Percentiles rank a stretch among this genome's conserved stretches.
Evolutionary conservation across 2,113 vertebrate genomes (phyloP).

Genomic region (Pelusios castaneus): DNA sequence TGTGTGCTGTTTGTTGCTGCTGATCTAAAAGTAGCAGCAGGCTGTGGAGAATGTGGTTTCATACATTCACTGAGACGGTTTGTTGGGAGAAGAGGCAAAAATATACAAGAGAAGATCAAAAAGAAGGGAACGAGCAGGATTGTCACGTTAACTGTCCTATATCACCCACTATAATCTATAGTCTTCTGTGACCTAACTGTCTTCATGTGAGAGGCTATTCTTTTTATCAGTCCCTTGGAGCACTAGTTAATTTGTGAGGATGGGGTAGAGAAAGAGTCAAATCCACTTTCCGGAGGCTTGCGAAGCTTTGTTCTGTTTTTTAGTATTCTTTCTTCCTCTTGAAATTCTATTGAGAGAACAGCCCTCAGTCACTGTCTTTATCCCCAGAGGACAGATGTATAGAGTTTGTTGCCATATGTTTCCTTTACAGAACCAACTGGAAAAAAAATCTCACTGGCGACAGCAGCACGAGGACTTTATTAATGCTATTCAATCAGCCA

Average conservation of each 20-base stretch:
- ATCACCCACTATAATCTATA: background rate
- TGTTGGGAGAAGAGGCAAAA: background rate
- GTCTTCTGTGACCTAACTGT: background rate
- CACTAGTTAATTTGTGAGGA: background rate
- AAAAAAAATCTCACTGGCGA: constrained; percentile 73
- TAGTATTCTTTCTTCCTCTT: background rate
- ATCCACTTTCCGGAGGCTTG: background rate
- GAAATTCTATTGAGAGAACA: background rate
- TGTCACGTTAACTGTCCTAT: background rate
- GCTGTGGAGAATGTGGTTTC: background rate
- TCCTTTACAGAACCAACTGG: constrained; percentile 42
- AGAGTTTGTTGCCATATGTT: background rate
- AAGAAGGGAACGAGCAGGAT: background rate
- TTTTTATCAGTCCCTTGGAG: background rate
- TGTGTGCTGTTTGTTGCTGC: background rate
- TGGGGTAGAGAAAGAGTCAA: background rate
- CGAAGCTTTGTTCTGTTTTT: background rate
- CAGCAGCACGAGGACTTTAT: constrained; percentile 73
- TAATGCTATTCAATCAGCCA: constrained; percentile 49
- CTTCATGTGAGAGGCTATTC: background rate
- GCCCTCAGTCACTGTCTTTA: background rate
- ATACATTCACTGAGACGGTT: background rate
- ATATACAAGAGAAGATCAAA: background rate
- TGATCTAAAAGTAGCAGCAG: background rate
- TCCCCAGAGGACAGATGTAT: background rate